These are phyloP conservation scores for Sebastes diaconus DNA, from an alignment of 2,797 vertebrate species.

Conservation along the genomic window DNA sequence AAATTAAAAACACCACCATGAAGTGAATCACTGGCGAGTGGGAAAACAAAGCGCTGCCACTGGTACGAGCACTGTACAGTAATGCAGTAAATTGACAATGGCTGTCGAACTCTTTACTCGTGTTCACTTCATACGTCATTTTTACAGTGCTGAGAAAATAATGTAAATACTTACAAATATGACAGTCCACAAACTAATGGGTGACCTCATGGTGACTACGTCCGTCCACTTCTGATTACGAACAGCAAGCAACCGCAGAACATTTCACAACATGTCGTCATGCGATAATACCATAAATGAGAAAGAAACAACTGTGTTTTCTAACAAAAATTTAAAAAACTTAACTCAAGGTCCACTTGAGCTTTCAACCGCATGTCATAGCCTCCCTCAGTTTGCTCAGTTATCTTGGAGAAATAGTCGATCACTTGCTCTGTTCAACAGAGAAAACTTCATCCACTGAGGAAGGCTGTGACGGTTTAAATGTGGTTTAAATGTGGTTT, in stretches of 20 bases:
- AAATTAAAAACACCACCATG: slow-evolving; percentile 65
- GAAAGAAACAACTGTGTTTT: neutral
- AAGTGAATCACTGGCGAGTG: slow-evolving; percentile 50
- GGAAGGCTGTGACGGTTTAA: neutral
- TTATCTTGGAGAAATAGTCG: neutral
- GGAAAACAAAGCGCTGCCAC: slow-evolving; percentile 40
- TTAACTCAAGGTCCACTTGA: too few species aligned
- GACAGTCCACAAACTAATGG: too few species aligned
- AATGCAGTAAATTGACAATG: slow-evolving; percentile 19
- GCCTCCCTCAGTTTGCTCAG: neutral
- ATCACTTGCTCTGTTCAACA: neutral
- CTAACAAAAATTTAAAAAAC: neutral
- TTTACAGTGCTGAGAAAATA: neutral
- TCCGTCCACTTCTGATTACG: too few species aligned
- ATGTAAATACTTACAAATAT: neutral
- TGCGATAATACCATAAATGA: neutral
- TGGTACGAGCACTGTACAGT: slow-evolving; percentile 11
- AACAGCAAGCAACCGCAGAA: neutral
- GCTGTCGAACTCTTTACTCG: neutral
- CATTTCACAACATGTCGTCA: neutral
- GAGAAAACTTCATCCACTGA: neutral
- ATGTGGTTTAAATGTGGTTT: neutral
- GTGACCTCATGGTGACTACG: too few species aligned
- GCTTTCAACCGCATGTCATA: neutral
- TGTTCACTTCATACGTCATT: neutral